Base-by-base conservation (phyloP, 2,113 vertebrate species). In the Rhombomys opimus region DNA sequence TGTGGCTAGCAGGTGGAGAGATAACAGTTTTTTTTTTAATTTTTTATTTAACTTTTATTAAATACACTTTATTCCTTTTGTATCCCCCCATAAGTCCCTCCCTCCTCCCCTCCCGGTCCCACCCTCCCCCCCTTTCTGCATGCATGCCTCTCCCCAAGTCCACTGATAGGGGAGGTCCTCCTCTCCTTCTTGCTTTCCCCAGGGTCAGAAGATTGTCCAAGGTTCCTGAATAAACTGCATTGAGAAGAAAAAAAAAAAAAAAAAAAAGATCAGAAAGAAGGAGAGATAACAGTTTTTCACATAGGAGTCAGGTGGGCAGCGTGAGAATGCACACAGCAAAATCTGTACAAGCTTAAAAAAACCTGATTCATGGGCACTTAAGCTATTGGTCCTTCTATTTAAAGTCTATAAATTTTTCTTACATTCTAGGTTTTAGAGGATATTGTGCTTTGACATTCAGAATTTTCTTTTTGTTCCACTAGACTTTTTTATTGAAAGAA, bases 401-500 rank as follows among this genome's bases (percentile, higher is more conserved):
- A 89, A 89, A 67, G 59, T 76, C 15, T 46, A n/a, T 72, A 30
- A 20, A 75, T 13, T 68, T 82, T 73, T 77, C 41, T 46, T 92
- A 41, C 15, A 82, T 81, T 68, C 65, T 23, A 82, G 1, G 4
- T 89, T 97, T 89, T 18, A 87, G 5, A 9, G 3, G 0, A 50
- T 68, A 61, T 5, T 86, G 23, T 77, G 32, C 41, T 95, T 95
- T 96, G 15, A 67, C 54, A 75, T 6, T 38, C 1, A 84, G 27
- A 63, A 77, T 85, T 85, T 95, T 84, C 4, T 97, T 18, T 61
- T 94, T 17, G 30, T 77, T 50, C 23, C 78, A 52, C 15, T 54
- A 52, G 30, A 61, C 12, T 93, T 87, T 95, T 70, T 77, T 65
- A 80, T n/a, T 80, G 11, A 86, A 89, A 22, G 90, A 61, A 78